Evolutionary conservation across 2,113 vertebrate species (phyloP), one percentile per base, ranked within the genome.

Genomic region (Colaptes auratus): DNA sequence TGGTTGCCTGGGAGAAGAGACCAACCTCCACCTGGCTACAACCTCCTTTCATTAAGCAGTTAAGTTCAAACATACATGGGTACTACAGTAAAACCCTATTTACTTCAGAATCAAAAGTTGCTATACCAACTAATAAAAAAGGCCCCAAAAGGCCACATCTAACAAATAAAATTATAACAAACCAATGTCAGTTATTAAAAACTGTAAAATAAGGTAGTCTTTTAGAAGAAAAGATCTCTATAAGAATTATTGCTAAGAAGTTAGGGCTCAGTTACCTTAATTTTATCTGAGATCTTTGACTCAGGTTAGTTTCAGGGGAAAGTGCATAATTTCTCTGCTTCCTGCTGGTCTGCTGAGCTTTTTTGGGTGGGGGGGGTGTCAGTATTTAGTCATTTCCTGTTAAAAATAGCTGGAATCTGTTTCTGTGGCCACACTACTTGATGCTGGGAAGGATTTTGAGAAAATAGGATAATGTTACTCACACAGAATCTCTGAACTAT

Each of bases 391-490:
- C n/a, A n/a, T n/a, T n/a, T n/a, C n/a, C n/a, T 81, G 67, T 69
- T 78, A 79, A 84, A 95, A 93, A 86, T 90, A 92, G 67, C 75
- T 96, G 81, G 50, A 97, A 92, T 95, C 55, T 31, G 50, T 80
- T 77, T 97, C 50, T 96, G 25, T 48, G 28, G 25, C 46, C 28
- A 74, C 92, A 84, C 44, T 89, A 78, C 44, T 91, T 42, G 36
- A 86, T 66, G 15, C 11, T 81, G n/a, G 71, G 64, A 92, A 97
- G 35, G 20, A 60, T 92, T 95, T 91, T 79, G 58, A 93, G 86
- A 93, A 97, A 96, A 96, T 72, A 80, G 31, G 73, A 89, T 95
- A 94, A 97, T 94, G 44, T 87, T 96, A 97, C 97, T 96, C 85
- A 96, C 82, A 83, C 9, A 50, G 15, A 96, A 91, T 78, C 82